Evolutionary conservation across 2,888 invertebrate species (phyloP), one percentile per base, ranked within the genome.

Genomic region (Hypena proboscidalis): DNA sequence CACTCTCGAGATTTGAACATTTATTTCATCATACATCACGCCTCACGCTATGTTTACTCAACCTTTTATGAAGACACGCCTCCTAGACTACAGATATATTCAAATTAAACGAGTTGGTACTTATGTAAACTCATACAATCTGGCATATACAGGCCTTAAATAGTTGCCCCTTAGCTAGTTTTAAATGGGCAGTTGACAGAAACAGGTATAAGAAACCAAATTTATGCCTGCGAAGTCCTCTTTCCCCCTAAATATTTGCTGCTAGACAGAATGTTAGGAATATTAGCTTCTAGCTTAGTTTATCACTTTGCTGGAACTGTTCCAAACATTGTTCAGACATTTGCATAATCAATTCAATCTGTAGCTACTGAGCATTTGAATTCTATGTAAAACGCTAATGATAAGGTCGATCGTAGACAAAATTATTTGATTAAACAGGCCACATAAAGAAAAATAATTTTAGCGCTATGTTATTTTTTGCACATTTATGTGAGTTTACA

Each of bases 401-500:
- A 73, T 67, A 63, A 56, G 34, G 47, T 45, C 37, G 11, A 21
- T 30, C 8, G 39, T 25, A 10, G 9, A 25, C 32, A 48, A 32
- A 58, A 54, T 38, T 22, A 33, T 13, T 37, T 48, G 38, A 40
- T 27, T 44, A 20, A 37, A 32, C 36, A 50, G 52, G n/a, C n/a
- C n/a, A n/a, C n/a, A n/a, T n/a, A n/a, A n/a, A n/a, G n/a, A n/a
- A n/a, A n/a, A n/a, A n/a, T n/a, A n/a, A n/a, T n/a, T n/a, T n/a
- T n/a, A n/a, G n/a, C n/a, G n/a, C n/a, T n/a, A n/a, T n/a, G n/a
- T n/a, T n/a, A 57, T 67, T 80, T 65, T 87, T 87, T 84, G 81
- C 85, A 77, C 67, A 57, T 69, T 54, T 70, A 74, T 69, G 80
- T 74, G 78, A 85, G 75, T 73, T 82, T 85, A 86, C 73, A 80